phyloP scores from a whole-genome alignment of 2,888 invertebrate genomes.

The Loripinus fragilis region DNA sequence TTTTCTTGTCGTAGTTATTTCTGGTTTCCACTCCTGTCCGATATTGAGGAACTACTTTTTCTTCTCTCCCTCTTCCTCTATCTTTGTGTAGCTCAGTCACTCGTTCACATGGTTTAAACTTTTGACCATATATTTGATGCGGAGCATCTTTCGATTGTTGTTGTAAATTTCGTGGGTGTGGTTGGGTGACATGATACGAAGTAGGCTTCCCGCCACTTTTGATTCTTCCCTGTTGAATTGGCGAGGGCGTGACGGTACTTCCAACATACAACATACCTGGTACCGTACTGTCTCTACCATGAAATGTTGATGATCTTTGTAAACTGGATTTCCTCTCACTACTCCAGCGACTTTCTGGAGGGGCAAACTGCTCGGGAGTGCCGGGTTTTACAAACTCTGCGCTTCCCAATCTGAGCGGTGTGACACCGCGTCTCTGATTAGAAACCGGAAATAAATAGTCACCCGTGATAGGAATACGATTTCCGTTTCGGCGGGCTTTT shows the following conservation, averaged over 20 bases:
- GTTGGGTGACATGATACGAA: constrained; percentile 36
- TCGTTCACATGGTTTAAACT: constrained; percentile 39
- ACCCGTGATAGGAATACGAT: constrained; percentile 11
- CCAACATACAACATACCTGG: constrained; percentile 50
- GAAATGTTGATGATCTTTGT: constrained; percentile 23
- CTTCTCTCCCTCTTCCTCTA: constrained; percentile 29
- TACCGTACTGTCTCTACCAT: constrained; percentile 22
- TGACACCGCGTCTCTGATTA: constrained; percentile 39
- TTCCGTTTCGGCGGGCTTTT: constrained; percentile 28
- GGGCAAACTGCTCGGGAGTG: constrained; percentile 19
- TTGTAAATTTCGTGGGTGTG: not conserved
- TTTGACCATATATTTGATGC: constrained; percentile 43
- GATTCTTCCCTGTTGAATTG: constrained; percentile 5
- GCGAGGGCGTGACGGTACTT: constrained; percentile 40
- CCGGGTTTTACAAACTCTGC: constrained; percentile 59
- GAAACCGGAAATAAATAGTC: constrained; percentile 39
- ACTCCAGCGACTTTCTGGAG: constrained; percentile 27
- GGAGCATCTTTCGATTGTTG: constrained; percentile 37
- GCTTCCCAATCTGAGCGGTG: constrained; percentile 50
- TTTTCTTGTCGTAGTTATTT: not conserved
- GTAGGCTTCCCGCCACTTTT: constrained; percentile 38
- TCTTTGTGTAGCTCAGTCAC: constrained; percentile 29
- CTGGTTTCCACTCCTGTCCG: not conserved
- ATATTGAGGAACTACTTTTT: constrained; percentile 17
- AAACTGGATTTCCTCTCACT: constrained; percentile 21